Conservation (phyloP, 2,888 invertebrate species). For the Tupiocoris notatus region DNA sequence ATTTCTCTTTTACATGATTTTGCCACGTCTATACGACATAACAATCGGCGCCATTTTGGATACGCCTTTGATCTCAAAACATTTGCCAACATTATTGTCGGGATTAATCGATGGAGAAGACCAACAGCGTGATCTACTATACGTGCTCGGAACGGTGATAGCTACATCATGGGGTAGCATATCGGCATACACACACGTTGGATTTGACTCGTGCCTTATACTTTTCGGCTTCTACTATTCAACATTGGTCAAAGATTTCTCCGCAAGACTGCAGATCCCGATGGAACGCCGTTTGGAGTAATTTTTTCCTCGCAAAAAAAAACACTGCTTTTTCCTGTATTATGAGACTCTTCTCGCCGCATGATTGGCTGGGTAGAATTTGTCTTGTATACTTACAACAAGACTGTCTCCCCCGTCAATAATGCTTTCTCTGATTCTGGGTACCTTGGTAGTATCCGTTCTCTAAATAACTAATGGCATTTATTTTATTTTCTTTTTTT, state of each 20-base stretch:
- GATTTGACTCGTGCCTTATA: not conserved
- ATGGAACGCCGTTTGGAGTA: too few species aligned
- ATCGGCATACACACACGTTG: not conserved
- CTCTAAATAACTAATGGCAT: too few species aligned
- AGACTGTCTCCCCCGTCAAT: too few species aligned
- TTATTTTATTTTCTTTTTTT: too few species aligned
- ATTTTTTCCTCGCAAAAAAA: too few species aligned
- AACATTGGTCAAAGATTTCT: not conserved
- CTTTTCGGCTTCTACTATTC: not conserved
- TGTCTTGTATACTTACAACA: too few species aligned
- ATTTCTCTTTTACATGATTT: not conserved
- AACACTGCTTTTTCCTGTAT: too few species aligned
- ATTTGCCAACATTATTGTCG: not conserved
- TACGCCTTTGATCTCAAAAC: not conserved
- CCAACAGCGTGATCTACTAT: not conserved
- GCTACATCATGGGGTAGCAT: not conserved
- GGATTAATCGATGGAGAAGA: not conserved
- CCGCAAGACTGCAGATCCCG: not conserved
- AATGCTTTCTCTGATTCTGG: too few species aligned
- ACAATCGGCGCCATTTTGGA: not conserved
- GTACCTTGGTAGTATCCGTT: too few species aligned
- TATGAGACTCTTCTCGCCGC: too few species aligned
- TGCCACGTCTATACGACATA: not conserved
- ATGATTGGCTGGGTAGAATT: too few species aligned
- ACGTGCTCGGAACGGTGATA: not conserved